phyloP scores from a whole-genome alignment of 2,797 vertebrate genomes.

The Poliocrania exsul region DNA sequence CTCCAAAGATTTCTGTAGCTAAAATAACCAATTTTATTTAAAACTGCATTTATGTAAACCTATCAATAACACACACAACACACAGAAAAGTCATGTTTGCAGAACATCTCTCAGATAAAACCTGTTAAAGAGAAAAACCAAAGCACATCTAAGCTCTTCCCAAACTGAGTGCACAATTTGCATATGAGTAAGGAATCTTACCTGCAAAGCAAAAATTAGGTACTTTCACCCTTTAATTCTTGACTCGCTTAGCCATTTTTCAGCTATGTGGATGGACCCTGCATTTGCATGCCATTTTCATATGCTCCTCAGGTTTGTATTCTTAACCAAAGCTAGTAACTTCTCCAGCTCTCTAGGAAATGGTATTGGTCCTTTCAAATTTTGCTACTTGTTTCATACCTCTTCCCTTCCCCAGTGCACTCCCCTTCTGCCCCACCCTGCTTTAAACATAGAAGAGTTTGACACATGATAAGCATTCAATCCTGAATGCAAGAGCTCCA shows the following conservation, averaged over 20 bases:
- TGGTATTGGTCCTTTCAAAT: background rate
- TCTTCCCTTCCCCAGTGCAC: background rate
- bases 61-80: background rate
- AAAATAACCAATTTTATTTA: background rate
- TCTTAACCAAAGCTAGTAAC: background rate
- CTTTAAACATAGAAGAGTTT: background rate
- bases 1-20: background rate
- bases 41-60: background rate
- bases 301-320: background rate
- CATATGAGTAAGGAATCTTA: background rate
- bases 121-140: background rate
- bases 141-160: background rate
- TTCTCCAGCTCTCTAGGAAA: background rate
- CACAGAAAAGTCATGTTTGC: background rate
- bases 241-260: background rate
- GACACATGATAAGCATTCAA: background rate
- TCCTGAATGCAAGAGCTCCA: background rate
- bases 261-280: background rate
- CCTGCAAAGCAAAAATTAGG: background rate
- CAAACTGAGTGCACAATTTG: background rate
- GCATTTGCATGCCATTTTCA: background rate
- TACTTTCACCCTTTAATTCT: background rate
- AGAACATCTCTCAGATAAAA: background rate
- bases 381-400: background rate
- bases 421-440: accelerated